These are phyloP conservation scores for Drosophila emarginata DNA, from an alignment of 2,888 invertebrate species.

Conservation along the genomic window DNA sequence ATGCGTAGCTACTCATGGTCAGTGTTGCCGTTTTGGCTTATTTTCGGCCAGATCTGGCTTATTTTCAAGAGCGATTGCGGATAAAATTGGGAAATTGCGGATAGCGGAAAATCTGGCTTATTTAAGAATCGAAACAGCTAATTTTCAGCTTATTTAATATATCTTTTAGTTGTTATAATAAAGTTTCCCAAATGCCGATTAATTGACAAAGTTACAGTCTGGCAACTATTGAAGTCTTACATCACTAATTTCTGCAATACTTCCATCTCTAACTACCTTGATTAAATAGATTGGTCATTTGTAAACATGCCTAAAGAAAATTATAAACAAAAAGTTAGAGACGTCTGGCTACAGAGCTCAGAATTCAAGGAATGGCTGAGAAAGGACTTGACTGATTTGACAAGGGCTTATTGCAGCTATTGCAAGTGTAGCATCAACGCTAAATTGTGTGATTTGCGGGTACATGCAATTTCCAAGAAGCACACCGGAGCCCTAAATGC, in stretches of 20 bases:
- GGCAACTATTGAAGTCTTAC: too few relatives aligned
- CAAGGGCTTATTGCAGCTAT: too few relatives aligned
- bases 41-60: too few relatives aligned
- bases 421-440: neutral
- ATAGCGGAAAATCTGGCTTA: neutral
- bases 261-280: neutral
- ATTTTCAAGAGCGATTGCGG: too few relatives aligned
- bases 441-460: neutral
- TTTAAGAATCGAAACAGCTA: neutral
- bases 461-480: neutral
- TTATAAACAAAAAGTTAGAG: neutral
- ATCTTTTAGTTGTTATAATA: too few relatives aligned
- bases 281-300: neutral
- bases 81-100: neutral
- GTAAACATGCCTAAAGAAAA: neutral
- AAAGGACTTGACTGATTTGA: neutral
- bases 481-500: neutral
- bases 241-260: neutral
- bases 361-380: neutral
- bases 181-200: too few relatives aligned
- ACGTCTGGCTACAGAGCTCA: neutral
- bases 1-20: too few relatives aligned
- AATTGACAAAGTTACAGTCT: too few relatives aligned
- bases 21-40: too few relatives aligned
- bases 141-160: neutral